These are phyloP conservation scores for Camponotus fellah DNA, from an alignment of 2,888 invertebrate genomes.

Conservation along the genomic window DNA sequence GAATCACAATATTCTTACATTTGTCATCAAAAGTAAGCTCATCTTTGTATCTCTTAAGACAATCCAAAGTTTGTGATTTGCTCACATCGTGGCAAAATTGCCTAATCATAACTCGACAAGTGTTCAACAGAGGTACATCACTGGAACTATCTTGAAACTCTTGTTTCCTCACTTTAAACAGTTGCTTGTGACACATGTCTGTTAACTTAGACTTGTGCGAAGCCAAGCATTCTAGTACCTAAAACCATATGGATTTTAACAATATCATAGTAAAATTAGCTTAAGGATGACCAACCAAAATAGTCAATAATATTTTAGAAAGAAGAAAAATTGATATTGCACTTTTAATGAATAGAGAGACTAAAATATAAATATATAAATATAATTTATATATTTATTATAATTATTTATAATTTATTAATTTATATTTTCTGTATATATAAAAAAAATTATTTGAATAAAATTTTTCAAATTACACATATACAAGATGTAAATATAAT, in stretches of 20 bases:
- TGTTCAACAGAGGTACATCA: conserved; percentile 94
- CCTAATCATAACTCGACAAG: conserved; percentile 95
- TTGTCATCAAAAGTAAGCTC: conserved; percentile 93
- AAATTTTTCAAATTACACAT: conserved; percentile 1
- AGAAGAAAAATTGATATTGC: conserved; percentile 46
- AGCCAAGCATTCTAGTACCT: conserved; percentile 94
- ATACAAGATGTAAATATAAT: conserved; percentile 24
- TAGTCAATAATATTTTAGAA: conserved; percentile 27
- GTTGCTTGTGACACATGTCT: conserved; percentile 91
- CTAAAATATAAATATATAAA: conserved; percentile 48
- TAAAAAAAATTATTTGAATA: neutral
- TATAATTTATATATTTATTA: too few species aligned
- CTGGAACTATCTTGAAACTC: conserved; percentile 95
- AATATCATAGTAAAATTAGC: neutral
- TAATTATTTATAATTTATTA: too few species aligned
- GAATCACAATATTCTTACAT: conserved; percentile 94
- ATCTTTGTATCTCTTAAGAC: conserved; percentile 93
- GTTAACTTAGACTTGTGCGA: conserved; percentile 88
- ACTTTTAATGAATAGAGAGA: conserved; percentile 11
- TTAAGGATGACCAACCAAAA: neutral
- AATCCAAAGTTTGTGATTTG: conserved; percentile 90
- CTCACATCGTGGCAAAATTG: conserved; percentile 92
- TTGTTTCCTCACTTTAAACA: conserved; percentile 95
- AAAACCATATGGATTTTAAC: conserved; percentile 74
- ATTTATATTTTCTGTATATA: neutral